Conservation (phyloP, 2,888 invertebrate species). For the Hedychridium roseum region DNA sequence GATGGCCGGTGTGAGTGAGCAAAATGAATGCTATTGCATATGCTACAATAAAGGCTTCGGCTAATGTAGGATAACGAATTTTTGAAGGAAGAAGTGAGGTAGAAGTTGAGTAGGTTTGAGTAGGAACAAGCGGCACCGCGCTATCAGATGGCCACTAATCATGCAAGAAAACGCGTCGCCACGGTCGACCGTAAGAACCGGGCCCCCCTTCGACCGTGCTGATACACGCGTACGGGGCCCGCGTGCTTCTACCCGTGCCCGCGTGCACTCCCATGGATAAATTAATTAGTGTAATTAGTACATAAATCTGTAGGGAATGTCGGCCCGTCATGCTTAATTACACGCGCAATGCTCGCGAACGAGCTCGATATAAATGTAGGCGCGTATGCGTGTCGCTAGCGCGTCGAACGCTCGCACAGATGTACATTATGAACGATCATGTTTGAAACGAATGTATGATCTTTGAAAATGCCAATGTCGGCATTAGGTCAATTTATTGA, state of each 20-base stretch:
- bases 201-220: conserved; percentile 25
- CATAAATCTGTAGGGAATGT: conserved; percentile 45
- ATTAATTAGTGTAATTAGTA: conserved; percentile 49
- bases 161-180: conserved; percentile 7
- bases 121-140: too few species aligned
- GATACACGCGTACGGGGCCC: conserved; percentile 22
- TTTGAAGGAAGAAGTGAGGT: too few species aligned
- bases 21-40: too few species aligned
- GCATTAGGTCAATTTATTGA: not conserved
- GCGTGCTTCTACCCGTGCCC: too few species aligned
- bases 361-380: conserved; percentile 23
- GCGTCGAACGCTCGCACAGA: conserved; percentile 3
- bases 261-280: conserved; percentile 32
- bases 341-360: conserved; percentile 33
- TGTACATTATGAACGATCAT: too few species aligned
- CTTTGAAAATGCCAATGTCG: too few species aligned
- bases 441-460: too few species aligned
- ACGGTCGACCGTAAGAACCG: conserved; percentile 15
- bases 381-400: not conserved
- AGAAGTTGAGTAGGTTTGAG: too few species aligned
- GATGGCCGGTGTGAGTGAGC: too few species aligned
- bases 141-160: too few species aligned
- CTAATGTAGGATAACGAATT: too few species aligned
- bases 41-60: too few species aligned
- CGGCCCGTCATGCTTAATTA: conserved; percentile 40